Conservation (phyloP, 2,113 vertebrate genomes). For the Crotalus tigris region DNA sequence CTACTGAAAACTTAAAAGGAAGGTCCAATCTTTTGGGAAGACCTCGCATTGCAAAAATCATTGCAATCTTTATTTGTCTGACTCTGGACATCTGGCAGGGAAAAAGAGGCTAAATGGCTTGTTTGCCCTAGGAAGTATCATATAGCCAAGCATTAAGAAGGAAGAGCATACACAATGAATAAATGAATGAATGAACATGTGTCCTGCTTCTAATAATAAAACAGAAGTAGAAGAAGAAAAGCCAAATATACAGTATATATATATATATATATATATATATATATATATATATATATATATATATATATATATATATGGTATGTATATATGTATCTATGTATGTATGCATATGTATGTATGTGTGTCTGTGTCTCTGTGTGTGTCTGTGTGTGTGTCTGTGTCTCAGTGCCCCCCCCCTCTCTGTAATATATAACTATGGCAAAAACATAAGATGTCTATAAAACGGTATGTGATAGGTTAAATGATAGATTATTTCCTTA, state of each 20-base stretch:
- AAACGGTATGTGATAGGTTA: no score
- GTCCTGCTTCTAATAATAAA: not conserved
- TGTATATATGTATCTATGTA: no score
- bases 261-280: no score
- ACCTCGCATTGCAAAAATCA: not conserved
- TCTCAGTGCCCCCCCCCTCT: no score
- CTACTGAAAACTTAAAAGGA: not conserved
- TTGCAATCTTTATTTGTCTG: not conserved
- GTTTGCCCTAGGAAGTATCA: not conserved
- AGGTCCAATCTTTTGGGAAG: not conserved
- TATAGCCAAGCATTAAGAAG: not conserved
- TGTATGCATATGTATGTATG: no score
- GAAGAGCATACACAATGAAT: not conserved
- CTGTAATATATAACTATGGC: no score
- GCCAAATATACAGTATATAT: not conserved
- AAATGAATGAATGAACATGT: not conserved
- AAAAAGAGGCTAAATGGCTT: not conserved
- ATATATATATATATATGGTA: no score
- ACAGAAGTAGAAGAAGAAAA: not conserved
- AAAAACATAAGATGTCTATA: no score
- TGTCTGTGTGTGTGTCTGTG: no score
- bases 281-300: no score
- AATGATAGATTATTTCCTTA: no score
- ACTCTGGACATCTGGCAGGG: not conserved
- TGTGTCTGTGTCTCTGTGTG: no score